These are phyloP conservation scores for Drosophila recens DNA, from an alignment of 2,888 invertebrate genomes.

Conservation along the genomic window DNA sequence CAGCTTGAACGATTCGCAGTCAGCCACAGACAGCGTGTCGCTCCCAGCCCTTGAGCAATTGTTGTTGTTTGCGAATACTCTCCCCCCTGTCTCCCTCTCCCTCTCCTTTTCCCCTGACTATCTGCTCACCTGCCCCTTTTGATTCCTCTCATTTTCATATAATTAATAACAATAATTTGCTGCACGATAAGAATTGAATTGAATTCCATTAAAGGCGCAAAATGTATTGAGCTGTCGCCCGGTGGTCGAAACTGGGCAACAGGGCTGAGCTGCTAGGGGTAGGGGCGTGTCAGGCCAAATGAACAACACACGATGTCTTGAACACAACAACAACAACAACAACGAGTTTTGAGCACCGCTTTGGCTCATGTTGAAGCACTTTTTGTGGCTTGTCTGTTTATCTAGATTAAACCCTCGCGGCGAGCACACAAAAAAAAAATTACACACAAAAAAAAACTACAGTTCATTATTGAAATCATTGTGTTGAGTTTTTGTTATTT, in stretches of 20 bases:
- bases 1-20: slow-evolving; percentile 34
- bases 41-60: slow-evolving; percentile 78
- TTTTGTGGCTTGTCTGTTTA: slow-evolving; percentile 65
- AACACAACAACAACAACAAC: slow-evolving; percentile 26
- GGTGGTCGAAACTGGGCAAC: slow-evolving; percentile 40
- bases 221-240: slow-evolving; percentile 72
- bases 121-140: slow-evolving; percentile 1
- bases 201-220: slow-evolving; percentile 81
- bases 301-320: slow-evolving; percentile 65
- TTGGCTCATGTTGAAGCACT: slow-evolving; percentile 64
- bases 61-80: slow-evolving; percentile 24
- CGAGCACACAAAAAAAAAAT: slow-evolving; percentile 43
- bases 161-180: slow-evolving; percentile 83
- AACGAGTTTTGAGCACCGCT: slow-evolving; percentile 55
- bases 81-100: background rate
- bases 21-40: slow-evolving; percentile 78
- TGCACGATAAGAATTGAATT: slow-evolving; percentile 82
- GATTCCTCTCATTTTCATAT: slow-evolving; percentile 60
- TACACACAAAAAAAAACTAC: slow-evolving; percentile 55
- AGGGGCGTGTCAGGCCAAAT: slow-evolving; percentile 57
- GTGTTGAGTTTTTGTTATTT: slow-evolving; percentile 51
- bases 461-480: slow-evolving; percentile 81
- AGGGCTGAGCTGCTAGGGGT: slow-evolving; percentile 37
- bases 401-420: slow-evolving; percentile 80
- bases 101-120: background rate